Percentiles rank a stretch among this genome's conserved stretches.
phyloP scores from a whole-genome alignment of 2,113 vertebrate genomes.

The Speoplatyrhinus poulsoni region DNA sequence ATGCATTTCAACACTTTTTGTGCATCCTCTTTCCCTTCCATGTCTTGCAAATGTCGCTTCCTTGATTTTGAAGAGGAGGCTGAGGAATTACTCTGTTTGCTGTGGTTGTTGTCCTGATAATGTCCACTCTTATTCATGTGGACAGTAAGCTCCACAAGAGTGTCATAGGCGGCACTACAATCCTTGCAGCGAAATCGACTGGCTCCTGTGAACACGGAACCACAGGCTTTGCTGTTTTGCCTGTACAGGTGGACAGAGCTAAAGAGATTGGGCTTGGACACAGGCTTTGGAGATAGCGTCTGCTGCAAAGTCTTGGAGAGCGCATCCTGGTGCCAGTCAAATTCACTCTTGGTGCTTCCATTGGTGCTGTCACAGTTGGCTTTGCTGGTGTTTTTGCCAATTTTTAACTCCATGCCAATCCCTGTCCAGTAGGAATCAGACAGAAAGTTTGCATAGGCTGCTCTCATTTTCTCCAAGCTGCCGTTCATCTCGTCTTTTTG shows the following conservation, averaged over 20 bases:
- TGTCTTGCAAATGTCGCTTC: constrained; percentile 92
- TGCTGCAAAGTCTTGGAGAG: constrained; percentile 95
- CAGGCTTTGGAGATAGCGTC: constrained; percentile 83
- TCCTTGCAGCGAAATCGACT: constrained; percentile 95
- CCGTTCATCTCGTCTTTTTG: constrained; percentile 82
- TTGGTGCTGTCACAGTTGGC: constrained; percentile 90
- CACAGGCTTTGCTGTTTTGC: constrained; percentile 89
- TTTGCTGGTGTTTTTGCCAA: constrained; percentile 83
- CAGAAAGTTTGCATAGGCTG: constrained; percentile 95
- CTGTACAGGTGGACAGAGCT: constrained; percentile 95
- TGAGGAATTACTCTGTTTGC: constrained; percentile 86
- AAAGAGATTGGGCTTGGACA: constrained; percentile 93
- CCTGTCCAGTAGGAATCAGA: constrained; percentile 98
- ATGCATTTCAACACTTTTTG: constrained; percentile 98
- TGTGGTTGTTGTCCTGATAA: constrained; percentile 97
- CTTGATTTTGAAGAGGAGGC: constrained; percentile 90
- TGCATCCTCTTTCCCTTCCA: constrained; percentile 95
- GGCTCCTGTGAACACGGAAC: constrained; percentile 91
- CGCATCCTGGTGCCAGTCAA: constrained; percentile 97
- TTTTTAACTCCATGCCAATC: constrained; percentile 90
- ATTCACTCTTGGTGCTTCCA: constrained; percentile 85
- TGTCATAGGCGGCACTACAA: constrained; percentile 96
- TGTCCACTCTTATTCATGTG: constrained; percentile 98
- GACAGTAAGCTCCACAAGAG: constrained; percentile 92
- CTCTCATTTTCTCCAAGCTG: constrained; percentile 97